These are phyloP conservation scores for Margaritifera margaritifera DNA, from an alignment of 2,888 invertebrate genomes.

Conservation along the genomic window DNA sequence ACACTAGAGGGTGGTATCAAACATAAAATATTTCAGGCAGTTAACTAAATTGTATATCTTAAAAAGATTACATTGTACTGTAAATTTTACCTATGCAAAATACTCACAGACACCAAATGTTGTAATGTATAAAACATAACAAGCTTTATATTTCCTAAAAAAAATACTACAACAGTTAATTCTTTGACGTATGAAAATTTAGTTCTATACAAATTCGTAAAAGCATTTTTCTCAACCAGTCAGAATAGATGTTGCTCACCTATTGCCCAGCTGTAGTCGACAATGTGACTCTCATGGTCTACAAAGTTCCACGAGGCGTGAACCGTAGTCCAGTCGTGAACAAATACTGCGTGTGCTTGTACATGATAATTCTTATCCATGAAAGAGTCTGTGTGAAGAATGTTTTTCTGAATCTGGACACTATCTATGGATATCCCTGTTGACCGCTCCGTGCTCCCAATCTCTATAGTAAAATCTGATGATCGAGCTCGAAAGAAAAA, in stretches of 20 bases:
- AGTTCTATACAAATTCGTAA: too few relatives aligned
- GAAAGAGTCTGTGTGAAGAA: not conserved
- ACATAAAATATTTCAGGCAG: too few relatives aligned
- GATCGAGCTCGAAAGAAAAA: conserved; percentile 13
- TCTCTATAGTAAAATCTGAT: not conserved
- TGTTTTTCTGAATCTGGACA: conserved; percentile 10
- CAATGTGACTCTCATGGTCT: conserved; percentile 21
- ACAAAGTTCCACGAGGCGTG: conserved; percentile 25
- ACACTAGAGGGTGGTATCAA: too few relatives aligned
- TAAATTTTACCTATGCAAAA: too few relatives aligned
- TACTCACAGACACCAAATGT: too few relatives aligned
- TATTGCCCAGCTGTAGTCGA: conserved; percentile 33
- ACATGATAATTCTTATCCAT: conserved; percentile 10
- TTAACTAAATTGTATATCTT: too few relatives aligned
- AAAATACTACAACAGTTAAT: too few relatives aligned
- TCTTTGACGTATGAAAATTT: too few relatives aligned
- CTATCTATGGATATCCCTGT: conserved; percentile 16
- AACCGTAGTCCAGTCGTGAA: conserved; percentile 30
- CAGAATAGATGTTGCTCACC: conserved; percentile 9
- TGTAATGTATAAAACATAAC: too few relatives aligned
- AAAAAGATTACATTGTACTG: too few relatives aligned
- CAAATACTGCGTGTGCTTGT: conserved; percentile 15
- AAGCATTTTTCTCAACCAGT: too few relatives aligned
- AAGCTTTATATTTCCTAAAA: too few relatives aligned
- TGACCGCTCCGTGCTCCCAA: conserved; percentile 9